These are phyloP conservation scores for Nycticorax nycticorax DNA, from an alignment of 2,113 vertebrate species.

Conservation along the genomic window DNA sequence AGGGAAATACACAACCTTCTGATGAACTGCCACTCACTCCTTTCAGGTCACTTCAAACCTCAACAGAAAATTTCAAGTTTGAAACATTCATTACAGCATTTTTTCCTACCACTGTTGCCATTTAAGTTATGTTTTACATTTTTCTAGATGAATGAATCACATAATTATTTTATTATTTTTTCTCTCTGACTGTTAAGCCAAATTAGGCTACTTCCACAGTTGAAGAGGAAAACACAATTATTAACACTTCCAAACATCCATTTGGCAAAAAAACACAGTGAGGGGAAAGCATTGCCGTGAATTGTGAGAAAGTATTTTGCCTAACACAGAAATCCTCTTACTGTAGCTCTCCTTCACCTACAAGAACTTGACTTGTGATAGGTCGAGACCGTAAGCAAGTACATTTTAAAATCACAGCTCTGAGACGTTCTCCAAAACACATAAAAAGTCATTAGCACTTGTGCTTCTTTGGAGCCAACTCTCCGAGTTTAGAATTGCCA, in stretches of 20 bases:
- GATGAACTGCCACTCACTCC: conserved; percentile 7
- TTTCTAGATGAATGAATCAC: conserved; percentile 38
- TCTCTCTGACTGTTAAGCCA: conserved; percentile 31
- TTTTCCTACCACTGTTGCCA: neutral
- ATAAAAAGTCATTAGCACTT: neutral
- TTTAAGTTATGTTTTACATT: conserved; percentile 21
- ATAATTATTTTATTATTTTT: conserved; percentile 23
- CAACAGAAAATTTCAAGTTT: neutral
- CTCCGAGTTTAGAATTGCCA: neutral
- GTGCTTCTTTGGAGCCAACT: neutral
- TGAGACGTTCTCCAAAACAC: neutral
- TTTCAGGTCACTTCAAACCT: conserved; percentile 9
- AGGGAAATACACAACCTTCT: neutral
- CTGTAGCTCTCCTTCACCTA: neutral
- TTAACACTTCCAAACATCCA: conserved; percentile 50
- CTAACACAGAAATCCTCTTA: neutral
- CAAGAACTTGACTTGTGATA: neutral
- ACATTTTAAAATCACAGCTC: neutral
- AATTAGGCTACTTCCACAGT: conserved; percentile 51
- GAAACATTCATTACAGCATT: neutral
- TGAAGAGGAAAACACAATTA: conserved; percentile 34
- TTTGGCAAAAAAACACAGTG: neutral
- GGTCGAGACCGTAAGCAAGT: neutral
- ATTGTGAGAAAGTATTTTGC: neutral
- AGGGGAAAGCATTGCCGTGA: neutral